phyloP scores from a whole-genome alignment of 2,888 invertebrate genomes.

The Drosophila monieri region DNA sequence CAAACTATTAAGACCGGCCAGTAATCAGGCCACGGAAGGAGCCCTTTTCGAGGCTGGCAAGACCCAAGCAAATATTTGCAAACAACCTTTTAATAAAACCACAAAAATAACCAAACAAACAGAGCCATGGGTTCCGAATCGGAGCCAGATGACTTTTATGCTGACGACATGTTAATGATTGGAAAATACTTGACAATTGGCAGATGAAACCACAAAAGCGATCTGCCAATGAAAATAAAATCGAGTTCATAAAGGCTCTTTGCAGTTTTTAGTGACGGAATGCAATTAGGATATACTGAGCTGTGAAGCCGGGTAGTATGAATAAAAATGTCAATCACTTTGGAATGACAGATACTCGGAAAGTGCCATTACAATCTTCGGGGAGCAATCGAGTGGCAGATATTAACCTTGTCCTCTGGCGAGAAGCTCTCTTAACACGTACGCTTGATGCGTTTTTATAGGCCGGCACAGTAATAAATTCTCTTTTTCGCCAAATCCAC shows the following conservation, averaged over 20 bases:
- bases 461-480: conserved; percentile 58
- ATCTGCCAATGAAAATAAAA: conserved; percentile 35
- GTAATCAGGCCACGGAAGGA: conserved; percentile 12
- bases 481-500: conserved; percentile 55
- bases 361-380: not conserved
- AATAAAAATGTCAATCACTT: conserved; percentile 27
- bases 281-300: conserved; percentile 46
- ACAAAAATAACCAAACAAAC: conserved; percentile 26
- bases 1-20: conserved; percentile 35
- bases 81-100: conserved; percentile 38
- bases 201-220: conserved; percentile 54
- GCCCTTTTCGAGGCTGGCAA: conserved; percentile 6
- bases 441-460: conserved; percentile 66
- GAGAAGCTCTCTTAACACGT: conserved; percentile 51
- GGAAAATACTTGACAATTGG: conserved; percentile 45
- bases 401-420: conserved; percentile 29
- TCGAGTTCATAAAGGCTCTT: conserved; percentile 14
- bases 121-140: conserved; percentile 15
- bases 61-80: conserved; percentile 40
- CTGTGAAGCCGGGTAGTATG: not conserved
- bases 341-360: not conserved
- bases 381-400: conserved; percentile 16
- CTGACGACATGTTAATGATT: conserved; percentile 56
- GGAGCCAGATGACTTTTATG: conserved; percentile 46
- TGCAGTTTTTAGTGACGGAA: conserved; percentile 27